Evolutionary conservation across 2,888 invertebrate genomes (phyloP), one percentile per base, ranked within the genome.

Genomic region (Leptogaster cylindrica): DNA sequence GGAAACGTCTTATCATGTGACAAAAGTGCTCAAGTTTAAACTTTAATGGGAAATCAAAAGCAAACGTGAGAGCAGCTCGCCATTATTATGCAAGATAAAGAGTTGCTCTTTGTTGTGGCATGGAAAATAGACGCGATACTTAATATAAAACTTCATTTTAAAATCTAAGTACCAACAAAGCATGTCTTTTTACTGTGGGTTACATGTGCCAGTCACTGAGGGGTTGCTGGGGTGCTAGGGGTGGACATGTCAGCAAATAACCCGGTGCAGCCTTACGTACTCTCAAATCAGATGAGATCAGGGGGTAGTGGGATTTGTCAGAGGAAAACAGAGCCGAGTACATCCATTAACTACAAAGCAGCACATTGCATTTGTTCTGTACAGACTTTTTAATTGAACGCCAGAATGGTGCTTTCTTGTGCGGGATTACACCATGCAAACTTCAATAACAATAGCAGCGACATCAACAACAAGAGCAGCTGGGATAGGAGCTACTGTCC

Each of bases 331-430:
- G 25, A 27, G 31, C 20, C 33, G 28, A 12, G 23, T 39, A 65
- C 33, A 55, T 55, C 28, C 52, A 55, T 66, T 66, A 66, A 41
- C 18, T 44, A 16, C 44, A 51, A 66, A 36, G 55, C 44, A 52
- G 44, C 55, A 66, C 33, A 66, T 66, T 66, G 46, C 66, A 55
- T 55, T 55, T 66, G 52, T 55, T 41, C 55, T 10, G 66, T 66
- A 16, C 28, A 28, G 52, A 65, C 41, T 52, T 44, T 66, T 51
- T 65, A 52, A 52, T 65, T 52, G 44, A 61, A 61, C 41, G 18
- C 14, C 3, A 61, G 44, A 61, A 61, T 44, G 61, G 20, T 28
- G 39, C 16, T 20, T 14, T 41, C 28, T 28, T 61, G 31, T 61
- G 41, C 27, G 41, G 44, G 14, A 61, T 61, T 61, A 44, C 18